Evolutionary conservation across 2,888 invertebrate species (phyloP).

Genomic region (Drosophila crucigera): DNA sequence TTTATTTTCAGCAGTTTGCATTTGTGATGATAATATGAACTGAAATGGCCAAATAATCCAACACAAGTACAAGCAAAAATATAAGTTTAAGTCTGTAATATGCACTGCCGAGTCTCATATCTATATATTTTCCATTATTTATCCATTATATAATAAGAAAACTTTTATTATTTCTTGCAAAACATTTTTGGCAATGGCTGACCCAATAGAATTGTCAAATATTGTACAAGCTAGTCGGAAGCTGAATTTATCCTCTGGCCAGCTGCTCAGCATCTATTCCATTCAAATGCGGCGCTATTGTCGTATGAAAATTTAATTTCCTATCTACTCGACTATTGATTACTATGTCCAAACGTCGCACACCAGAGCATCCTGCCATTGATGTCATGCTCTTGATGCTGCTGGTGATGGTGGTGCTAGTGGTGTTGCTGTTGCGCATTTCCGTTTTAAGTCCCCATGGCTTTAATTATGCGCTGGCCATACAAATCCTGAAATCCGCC

Average conservation of each 20-base stretch:
- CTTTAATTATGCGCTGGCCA: constrained; percentile 69
- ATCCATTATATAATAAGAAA: neutral
- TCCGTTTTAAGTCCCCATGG: constrained; percentile 65
- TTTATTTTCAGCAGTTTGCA: neutral
- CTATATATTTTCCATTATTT: neutral
- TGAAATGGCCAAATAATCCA: neutral
- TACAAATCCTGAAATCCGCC: constrained; percentile 48
- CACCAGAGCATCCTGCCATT: constrained; percentile 44
- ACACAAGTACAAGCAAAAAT: neutral
- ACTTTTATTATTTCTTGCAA: neutral
- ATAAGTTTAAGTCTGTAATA: neutral
- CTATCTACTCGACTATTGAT: constrained; percentile 67
- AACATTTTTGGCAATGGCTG: neutral
- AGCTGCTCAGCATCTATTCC: constrained; percentile 9
- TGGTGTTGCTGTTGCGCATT: constrained; percentile 52
- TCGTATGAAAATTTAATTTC: constrained; percentile 71
- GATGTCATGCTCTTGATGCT: constrained; percentile 6
- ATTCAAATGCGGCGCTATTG: constrained; percentile 28
- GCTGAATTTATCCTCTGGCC: neutral
- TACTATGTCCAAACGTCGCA: constrained; percentile 53
- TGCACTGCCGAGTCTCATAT: neutral
- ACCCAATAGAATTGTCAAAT: constrained; percentile 13
- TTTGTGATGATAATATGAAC: neutral
- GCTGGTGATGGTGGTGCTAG: constrained; percentile 12
- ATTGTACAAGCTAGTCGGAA: constrained; percentile 3